Percentiles rank a stretch among this genome's conserved stretches.
Evolutionary conservation across 2,888 invertebrate genomes (phyloP).

Genomic region (Idaea biselata): DNA sequence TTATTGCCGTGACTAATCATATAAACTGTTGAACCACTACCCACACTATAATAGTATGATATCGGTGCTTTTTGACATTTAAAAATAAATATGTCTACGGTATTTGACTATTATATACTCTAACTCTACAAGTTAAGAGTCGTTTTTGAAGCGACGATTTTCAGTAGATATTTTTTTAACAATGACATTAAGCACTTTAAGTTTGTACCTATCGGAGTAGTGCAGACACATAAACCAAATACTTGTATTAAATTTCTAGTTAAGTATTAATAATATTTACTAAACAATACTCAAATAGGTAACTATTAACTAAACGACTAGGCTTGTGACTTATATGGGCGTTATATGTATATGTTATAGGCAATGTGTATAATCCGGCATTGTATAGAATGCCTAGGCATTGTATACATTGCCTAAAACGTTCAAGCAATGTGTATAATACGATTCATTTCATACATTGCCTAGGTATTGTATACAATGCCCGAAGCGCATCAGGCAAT

Average conservation of each 20-base stretch:
- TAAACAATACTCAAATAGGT: background rate
- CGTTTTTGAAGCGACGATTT: background rate
- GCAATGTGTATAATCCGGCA: no score
- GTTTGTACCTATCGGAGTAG: no score
- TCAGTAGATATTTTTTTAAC: background rate
- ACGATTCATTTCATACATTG: no score
- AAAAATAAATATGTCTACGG: constrained; percentile 31
- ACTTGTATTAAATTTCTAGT: background rate
- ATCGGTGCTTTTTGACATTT: constrained; percentile 58
- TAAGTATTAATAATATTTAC: background rate
- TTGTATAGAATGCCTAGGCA: no score
- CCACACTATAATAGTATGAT: constrained; percentile 64
- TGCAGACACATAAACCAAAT: background rate
- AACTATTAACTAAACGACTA: no score
- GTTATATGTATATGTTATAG: no score
- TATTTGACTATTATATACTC: background rate
- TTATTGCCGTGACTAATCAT: constrained; percentile 69
- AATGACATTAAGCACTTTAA: no score
- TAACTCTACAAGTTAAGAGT: constrained; percentile 17
- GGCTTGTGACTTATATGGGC: no score
- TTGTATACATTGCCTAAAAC: no score
- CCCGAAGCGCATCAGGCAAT: no score
- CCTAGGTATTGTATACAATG: no score
- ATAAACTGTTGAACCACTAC: constrained; percentile 57
- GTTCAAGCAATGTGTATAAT: no score